Evolutionary conservation across 1,140 invertebrate species (phyloP), one percentile per base, ranked within the genome.

Genomic region (Centruroides vittatus): DNA sequence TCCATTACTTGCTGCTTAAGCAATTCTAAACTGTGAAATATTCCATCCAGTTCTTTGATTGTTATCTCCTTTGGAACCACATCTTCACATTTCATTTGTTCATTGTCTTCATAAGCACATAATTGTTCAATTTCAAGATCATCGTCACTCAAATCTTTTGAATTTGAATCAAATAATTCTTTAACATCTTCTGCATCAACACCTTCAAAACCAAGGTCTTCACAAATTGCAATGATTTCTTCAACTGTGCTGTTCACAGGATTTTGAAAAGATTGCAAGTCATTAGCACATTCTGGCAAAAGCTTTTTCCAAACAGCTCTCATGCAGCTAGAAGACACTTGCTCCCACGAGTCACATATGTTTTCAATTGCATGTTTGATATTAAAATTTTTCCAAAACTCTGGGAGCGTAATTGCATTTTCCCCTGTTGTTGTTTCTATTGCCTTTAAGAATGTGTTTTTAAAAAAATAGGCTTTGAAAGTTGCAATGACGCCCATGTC

Each of bases 141-240:
- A 80, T 86, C 74, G 73, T 77, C 8, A 47, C 12, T 36, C 41
- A 13, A 5, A 48, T 4, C 34, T 36, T 35, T 56, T 47, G 41
- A 34, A 12, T 35, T 8, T 41, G 47, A 35, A 8, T 47, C 47
- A 3, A 10, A 47, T 47, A 55, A 55, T 55, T 13, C 57, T 48
- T 47, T 57, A 34, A 34, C 34, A 57, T 58, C 54, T 58, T 54
- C 5, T 8, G 41, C 5, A 41, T 41, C 3, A 6, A 41, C 67
- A 63, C 62, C 61, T 71, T 79, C 66, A 71, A 77, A 13, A 70
- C 92, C 52, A 80, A 86, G 74, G 73, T 77, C 9, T 82, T 11
- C 53, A 53, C 58, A 9, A 53, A 34, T 35, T 47, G 52, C 8
- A 41, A 50, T n/a, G 41, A 23, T 13, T 52, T 50, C 51, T 10